These are phyloP conservation scores for Notarius quadriscutis DNA, from an alignment of 2,113 vertebrate genomes.

Conservation along the genomic window DNA sequence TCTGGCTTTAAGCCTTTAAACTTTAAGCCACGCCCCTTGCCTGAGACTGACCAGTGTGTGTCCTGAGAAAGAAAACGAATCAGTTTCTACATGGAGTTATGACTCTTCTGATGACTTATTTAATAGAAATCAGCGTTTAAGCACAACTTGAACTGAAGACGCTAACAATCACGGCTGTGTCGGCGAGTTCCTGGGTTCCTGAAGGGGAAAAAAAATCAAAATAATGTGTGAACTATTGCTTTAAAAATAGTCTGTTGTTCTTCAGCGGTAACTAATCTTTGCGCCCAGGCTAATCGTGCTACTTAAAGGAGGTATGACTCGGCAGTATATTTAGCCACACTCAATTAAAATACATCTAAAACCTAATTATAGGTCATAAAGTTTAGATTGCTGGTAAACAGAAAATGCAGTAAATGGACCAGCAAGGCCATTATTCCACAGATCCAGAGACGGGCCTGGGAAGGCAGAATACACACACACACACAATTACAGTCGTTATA, in stretches of 20 bases:
- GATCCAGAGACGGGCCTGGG: not conserved
- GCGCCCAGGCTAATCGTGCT: not conserved
- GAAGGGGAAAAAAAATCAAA: too few species aligned
- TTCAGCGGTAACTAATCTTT: not conserved
- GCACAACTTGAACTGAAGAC: not conserved
- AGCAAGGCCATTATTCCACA: constrained; percentile 26
- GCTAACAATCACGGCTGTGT: not conserved
- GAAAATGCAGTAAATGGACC: not conserved
- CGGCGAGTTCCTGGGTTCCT: too few species aligned
- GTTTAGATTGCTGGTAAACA: constrained; percentile 21
- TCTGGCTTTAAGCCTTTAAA: not conserved
- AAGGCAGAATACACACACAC: not conserved
- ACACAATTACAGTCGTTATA: constrained; percentile 16
- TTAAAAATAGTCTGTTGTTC: not conserved
- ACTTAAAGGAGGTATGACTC: constrained; percentile 1
- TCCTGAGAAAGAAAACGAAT: not conserved
- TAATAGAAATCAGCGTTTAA: not conserved
- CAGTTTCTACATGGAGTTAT: too few species aligned
- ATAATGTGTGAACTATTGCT: not conserved
- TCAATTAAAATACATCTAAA: constrained; percentile 29
- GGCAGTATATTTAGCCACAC: constrained; percentile 20
- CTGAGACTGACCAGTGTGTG: not conserved
- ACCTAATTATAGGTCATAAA: constrained; percentile 30
- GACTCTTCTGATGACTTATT: too few species aligned
- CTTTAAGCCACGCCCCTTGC: not conserved